phyloP scores from a whole-genome alignment of 2,888 invertebrate species.

The Melipona bicolor region DNA sequence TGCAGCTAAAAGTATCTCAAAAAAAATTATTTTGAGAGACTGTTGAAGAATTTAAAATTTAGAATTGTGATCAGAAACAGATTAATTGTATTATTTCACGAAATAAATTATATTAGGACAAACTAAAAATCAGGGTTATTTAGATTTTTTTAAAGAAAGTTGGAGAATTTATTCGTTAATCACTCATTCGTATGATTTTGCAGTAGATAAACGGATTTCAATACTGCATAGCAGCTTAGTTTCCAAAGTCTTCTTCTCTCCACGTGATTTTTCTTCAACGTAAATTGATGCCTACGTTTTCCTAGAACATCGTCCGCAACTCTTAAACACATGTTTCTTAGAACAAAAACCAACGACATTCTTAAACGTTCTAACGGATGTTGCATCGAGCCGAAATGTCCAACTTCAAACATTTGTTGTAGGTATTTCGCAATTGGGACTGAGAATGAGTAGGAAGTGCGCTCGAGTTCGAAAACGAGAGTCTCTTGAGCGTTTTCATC shows the following conservation, averaged over 20 bases:
- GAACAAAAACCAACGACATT: slow-evolving; percentile 40
- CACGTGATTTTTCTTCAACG: slow-evolving; percentile 12
- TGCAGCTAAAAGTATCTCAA: too few species aligned
- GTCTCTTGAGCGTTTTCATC: background rate
- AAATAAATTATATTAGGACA: background rate
- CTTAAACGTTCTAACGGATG: slow-evolving; percentile 47
- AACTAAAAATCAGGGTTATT: background rate
- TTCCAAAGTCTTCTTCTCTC: background rate
- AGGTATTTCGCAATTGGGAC: slow-evolving; percentile 30
- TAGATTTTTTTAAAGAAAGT: background rate
- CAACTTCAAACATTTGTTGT: slow-evolving; percentile 46
- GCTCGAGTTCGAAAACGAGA: slow-evolving; percentile 7
- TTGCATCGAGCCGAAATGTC: slow-evolving; percentile 54
- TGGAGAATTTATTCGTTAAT: background rate
- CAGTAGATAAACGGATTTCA: too few species aligned
- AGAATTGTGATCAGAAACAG: too few species aligned
- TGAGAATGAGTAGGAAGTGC: background rate
- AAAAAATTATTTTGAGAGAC: too few species aligned
- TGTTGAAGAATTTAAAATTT: too few species aligned
- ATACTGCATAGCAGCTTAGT: background rate
- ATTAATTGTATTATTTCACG: background rate
- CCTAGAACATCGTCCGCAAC: slow-evolving; percentile 18
- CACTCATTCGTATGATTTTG: background rate
- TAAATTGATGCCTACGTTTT: slow-evolving; percentile 22
- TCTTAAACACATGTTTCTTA: slow-evolving; percentile 48